Base-by-base conservation (phyloP, 2,797 vertebrate species). In the Zalophus californianus region DNA sequence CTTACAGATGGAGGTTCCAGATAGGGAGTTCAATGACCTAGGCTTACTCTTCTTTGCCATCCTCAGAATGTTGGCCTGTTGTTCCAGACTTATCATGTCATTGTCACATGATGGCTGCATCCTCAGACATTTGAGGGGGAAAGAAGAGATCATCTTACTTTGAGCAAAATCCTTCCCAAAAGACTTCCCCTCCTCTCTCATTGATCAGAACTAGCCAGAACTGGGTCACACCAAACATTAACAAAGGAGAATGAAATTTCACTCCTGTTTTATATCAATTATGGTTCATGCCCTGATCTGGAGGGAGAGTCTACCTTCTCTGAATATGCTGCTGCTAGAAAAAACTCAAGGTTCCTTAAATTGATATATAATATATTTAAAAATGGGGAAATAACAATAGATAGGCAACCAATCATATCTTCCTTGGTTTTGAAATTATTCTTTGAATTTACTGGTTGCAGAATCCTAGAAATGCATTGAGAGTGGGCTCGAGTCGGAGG, bases 311-410 rank as follows among this genome's bases (percentile, higher is more conserved):
- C 38, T 18, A 60, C 4, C 20, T 52, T 79, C 44, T 90, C 44
- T 93, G 90, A 94, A 82, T 90, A 72, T 21, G 35, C 16, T 94
- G 32, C 52, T 86, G 5, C 80, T 82, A 48, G 58, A 58, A 68
- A 91, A 89, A 85, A 72, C 10, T 35, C 72, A 77, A 44, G 7
- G 1, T 77, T 66, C 44, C 80, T 93, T 91, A 91, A 52, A 73
- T 29, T 83, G 35, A 41, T 41, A 44, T 13, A 50, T 44, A 86
- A 84, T 60, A 54, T 21, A 11, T 21, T 44, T 29, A n/a, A 79
- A 84, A 80, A 58, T 62, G 38, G 23, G 15, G 44, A 83, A 82
- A 82, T 77, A 20, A 70, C 7, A 54, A 77, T 9, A 44, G 29
- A 72, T 68, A 56, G 84, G 60, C 18, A 79, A 83, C 15, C 41